Percentiles rank a stretch among this genome's conserved stretches.
Conservation (phyloP, 2,113 vertebrate species). For the Pseudonaja textilis region DNA sequence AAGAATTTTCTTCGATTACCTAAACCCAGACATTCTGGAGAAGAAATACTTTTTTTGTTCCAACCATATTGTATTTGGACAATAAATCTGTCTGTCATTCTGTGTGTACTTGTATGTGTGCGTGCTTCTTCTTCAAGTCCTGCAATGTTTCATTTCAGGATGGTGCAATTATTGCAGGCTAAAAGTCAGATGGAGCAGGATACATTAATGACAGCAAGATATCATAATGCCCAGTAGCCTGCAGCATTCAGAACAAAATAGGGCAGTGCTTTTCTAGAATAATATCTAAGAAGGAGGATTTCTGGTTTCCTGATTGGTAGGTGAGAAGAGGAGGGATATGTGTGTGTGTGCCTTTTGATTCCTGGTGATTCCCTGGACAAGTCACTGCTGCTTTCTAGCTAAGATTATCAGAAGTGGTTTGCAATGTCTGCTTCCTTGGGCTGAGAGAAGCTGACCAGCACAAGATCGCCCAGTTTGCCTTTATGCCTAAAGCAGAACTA, state of each 20-base stretch:
- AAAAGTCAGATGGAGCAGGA: background rate
- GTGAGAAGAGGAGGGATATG: background rate
- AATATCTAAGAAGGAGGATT: background rate
- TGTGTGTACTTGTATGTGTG: background rate
- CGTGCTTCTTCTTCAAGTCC: background rate
- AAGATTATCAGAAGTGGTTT: background rate
- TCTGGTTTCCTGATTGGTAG: background rate
- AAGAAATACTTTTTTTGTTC: background rate
- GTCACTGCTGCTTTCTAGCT: background rate
- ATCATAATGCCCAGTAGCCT: background rate
- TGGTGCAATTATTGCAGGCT: background rate
- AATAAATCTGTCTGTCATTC: background rate
- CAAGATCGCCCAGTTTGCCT: background rate
- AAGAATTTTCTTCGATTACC: background rate
- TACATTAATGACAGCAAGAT: background rate
- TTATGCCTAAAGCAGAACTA: background rate
- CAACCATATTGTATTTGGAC: background rate
- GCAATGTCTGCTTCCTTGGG: background rate
- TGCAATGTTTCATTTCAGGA: background rate
- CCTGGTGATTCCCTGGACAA: background rate
- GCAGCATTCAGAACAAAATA: background rate
- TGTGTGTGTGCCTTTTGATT: background rate
- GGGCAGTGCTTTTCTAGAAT: background rate
- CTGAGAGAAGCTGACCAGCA: background rate
- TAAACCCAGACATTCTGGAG: background rate